Base-by-base conservation (phyloP, 30 jellyfish, hydroid and myxozoan species). In the Turritopsis rubra region DNA sequence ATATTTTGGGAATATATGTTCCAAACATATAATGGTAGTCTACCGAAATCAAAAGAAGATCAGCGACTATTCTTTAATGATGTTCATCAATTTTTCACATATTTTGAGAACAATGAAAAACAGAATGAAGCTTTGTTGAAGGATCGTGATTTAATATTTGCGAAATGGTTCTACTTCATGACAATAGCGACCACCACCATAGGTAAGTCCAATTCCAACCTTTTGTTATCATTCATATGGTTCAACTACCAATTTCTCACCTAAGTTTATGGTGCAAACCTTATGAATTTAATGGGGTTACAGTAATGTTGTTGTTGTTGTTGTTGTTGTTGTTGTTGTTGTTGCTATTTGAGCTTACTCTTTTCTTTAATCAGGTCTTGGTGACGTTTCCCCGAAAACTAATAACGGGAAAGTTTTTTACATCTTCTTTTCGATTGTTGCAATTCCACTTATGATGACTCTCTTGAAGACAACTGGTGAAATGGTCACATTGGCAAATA, bases 391-490 rank as follows among this genome's bases (percentile, higher is more conserved):
- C 25, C 89, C 89, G 30, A 31, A 71, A 28, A 83, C 89, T 18
- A 31, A n/a, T 17, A 74, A 52, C 22, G 89, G 89, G 28, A 72
- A 72, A 25, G 21, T 83, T 88, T 72, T 83, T 73, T 74, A 54
- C 81, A 73, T 83, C 26, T 19, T 41, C 23, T 83, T 54, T 52
- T 75, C 89, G 8, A 19, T 83, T 18, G 23, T 83, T 31, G 89
- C 89, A 18, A 83, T 83, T n/a, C 89, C 89, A 0, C 76, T 83
- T n/a, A 72, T 83, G 89, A 30, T 83, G 79, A 24, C 89, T 29
- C 26, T 83, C 16, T 53, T 83, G 25, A 54, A 28, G 25, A 13
- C 78, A 29, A 21, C 41, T 25, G 89, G 89, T 70, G 76, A 72
- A 23, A 83, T 72, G 21, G 9, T 83, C 7, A 72, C 88, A 52